Evolutionary conservation across 2,113 vertebrate species (phyloP).

Genomic region (Suricata suricatta): DNA sequence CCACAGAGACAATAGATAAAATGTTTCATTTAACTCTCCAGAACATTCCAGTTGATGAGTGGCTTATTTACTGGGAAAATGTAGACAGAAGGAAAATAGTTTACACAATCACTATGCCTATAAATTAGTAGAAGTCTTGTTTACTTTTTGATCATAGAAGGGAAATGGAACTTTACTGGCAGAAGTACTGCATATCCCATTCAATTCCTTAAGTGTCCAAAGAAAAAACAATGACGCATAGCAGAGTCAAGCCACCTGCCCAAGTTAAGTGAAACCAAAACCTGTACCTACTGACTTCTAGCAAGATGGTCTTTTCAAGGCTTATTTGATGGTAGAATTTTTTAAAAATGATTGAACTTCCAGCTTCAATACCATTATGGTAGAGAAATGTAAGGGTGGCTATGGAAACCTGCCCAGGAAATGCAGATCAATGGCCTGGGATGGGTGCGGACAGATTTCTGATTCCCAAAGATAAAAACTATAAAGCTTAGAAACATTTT

Average conservation of each 20-base stretch:
- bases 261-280: neutral
- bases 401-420: neutral
- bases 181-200: neutral
- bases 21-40: neutral
- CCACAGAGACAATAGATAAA: constrained; percentile 7
- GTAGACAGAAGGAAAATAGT: neutral
- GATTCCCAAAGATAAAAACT: neutral
- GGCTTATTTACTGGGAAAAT: neutral
- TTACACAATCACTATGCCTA: neutral
- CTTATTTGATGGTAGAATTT: neutral
- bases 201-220: neutral
- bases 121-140: neutral
- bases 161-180: neutral
- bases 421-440: neutral
- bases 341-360: neutral
- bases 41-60: neutral
- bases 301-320: neutral
- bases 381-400: neutral
- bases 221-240: neutral
- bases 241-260: neutral
- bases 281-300: neutral
- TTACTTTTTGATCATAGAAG: neutral
- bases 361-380: neutral
- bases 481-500: neutral
- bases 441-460: neutral